Conservation (phyloP, 2,888 invertebrate genomes). For the Itoplectis maculator region DNA sequence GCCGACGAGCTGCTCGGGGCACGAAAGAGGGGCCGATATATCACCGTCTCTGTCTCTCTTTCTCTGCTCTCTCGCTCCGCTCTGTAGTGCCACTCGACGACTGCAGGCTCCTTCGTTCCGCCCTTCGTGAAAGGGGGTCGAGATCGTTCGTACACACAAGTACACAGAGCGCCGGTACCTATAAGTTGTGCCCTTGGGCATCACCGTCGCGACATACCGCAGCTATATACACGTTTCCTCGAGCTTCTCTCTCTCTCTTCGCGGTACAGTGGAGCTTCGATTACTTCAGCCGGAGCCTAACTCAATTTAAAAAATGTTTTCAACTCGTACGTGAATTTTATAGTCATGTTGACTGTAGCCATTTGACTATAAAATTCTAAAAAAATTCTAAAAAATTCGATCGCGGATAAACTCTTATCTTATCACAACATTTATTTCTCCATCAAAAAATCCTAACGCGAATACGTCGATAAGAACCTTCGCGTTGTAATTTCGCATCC, state of each 20-base stretch:
- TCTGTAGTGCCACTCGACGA: slow-evolving; percentile 11
- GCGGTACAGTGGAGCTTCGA: neutral
- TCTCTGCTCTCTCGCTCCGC: slow-evolving; percentile 18
- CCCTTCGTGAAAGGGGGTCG: slow-evolving; percentile 58
- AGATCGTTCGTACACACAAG: slow-evolving; percentile 47
- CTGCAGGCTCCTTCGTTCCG: slow-evolving; percentile 30
- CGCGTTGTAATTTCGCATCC: neutral
- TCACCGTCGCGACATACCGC: slow-evolving; percentile 8
- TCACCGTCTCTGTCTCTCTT: slow-evolving; percentile 1
- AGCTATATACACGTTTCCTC: slow-evolving; percentile 9
- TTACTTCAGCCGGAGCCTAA: too few relatives aligned
- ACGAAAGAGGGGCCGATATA: slow-evolving; percentile 15
- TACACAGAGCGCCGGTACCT: slow-evolving; percentile 8
- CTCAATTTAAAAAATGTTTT: too few relatives aligned
- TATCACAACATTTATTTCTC: neutral
- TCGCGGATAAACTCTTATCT: neutral
- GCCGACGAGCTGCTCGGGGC: slow-evolving; percentile 2
- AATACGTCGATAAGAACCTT: neutral
- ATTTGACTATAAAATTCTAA: too few relatives aligned
- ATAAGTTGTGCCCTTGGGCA: slow-evolving; percentile 34
- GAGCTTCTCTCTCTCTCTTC: neutral
- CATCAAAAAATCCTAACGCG: neutral
- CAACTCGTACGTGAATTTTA: too few relatives aligned
- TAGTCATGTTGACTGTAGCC: too few relatives aligned
- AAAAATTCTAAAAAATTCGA: neutral